Base-by-base conservation (phyloP, 2,888 invertebrate species). In the Ormyrus thymus region DNA sequence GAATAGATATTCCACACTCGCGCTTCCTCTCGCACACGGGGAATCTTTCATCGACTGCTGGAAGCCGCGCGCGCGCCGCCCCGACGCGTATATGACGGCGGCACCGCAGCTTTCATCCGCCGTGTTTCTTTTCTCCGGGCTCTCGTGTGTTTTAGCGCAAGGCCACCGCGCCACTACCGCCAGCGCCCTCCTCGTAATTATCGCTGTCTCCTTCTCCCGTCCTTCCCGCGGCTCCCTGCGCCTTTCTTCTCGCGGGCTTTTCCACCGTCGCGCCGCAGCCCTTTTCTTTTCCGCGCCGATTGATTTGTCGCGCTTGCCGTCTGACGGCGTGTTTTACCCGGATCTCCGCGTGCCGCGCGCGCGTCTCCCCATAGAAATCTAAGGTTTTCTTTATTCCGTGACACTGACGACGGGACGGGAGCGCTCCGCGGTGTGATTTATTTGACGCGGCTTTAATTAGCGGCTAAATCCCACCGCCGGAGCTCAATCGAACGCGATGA, bases 11-110 rank as follows among this genome's bases (percentile, higher is more conserved):
- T n/a, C 13, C 45, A 6, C 45, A 46, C 13, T 58, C 53, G 45
- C 29, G 29, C 29, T 29, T 29, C n/a, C 46, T 15, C n/a, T 29
- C 15, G 53, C 51, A n/a, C 46, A 50, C 48, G 51, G 71, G 50
- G 58, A 65, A 71, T 71, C 56, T 76, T 55, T 71, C 65, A 56
- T 56, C 70, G 76, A 70, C 53, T 58, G 15, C 15, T 1, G 7
- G 11, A 29, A 11, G 59, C 43, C 51, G 66, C 50, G n/a, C 6
- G n/a, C 43, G 59, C 43, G 8, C 55, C 10, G 5, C 43, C 6
- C 7, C 10, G 51, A 45, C 45, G 68, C 53, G n/a, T n/a, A 29
- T 29, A 29, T 29, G 29, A 29, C 29, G 29, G 29, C 29, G 3
- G 29, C 29, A 29, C 3, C 3, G 1, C 1, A 29, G 8, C 71